Percentiles rank a stretch among this genome's conserved stretches.
These are phyloP conservation scores for Zeugodacus cucurbitae DNA, from an alignment of 1,140 invertebrate genomes.

Conservation along the genomic window DNA sequence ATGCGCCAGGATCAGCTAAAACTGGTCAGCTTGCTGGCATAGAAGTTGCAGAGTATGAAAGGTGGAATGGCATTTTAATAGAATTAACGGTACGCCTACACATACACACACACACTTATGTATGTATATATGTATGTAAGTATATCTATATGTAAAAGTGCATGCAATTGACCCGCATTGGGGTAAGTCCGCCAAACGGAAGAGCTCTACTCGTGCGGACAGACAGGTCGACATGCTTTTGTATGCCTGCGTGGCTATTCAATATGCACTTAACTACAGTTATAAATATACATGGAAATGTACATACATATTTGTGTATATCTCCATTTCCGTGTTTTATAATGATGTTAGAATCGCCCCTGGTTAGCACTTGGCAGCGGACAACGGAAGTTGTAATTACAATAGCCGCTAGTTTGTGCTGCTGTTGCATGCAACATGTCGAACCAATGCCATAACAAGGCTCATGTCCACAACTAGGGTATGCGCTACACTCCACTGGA, in stretches of 20 bases:
- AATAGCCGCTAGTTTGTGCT: constrained; percentile 27
- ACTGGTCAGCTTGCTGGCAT: background rate
- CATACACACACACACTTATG: background rate
- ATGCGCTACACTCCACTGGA: background rate
- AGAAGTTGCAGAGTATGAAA: background rate
- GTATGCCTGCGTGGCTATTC: background rate
- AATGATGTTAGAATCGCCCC: background rate
- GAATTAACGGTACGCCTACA: constrained; percentile 8
- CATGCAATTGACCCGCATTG: background rate
- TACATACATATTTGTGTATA: background rate
- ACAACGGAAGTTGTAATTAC: constrained; percentile 44
- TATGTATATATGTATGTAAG: background rate
- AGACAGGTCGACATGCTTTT: background rate
- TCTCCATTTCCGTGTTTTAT: background rate
- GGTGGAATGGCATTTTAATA: constrained; percentile 30
- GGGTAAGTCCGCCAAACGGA: background rate
- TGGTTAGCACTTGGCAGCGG: background rate
- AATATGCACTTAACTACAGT: background rate
- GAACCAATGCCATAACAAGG: background rate
- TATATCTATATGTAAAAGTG: background rate
- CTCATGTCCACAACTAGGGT: background rate
- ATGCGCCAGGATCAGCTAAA: background rate
- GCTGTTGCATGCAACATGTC: background rate
- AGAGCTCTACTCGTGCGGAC: background rate
- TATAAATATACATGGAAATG: background rate